phyloP scores from a whole-genome alignment of 2,888 invertebrate genomes.

The Philonicus albiceps region DNA sequence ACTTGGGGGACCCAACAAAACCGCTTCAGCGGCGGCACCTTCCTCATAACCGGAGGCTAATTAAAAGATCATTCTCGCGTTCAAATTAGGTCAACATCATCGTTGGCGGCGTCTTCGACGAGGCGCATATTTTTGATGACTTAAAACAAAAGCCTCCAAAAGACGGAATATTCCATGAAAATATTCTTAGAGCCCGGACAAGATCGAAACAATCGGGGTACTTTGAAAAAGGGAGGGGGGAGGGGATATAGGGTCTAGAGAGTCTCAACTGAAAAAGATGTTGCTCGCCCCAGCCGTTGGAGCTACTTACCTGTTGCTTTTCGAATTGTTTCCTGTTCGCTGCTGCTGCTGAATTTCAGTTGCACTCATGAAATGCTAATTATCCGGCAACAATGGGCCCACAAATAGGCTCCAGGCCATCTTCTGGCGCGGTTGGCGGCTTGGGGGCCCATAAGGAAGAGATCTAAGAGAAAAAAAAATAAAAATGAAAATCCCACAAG shows the following conservation, averaged over 20 bases:
- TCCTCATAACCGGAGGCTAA: background rate
- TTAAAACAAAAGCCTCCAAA: background rate
- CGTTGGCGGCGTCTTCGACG: background rate
- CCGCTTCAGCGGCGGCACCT: background rate
- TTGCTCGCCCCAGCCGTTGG: background rate
- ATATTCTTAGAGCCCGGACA: background rate
- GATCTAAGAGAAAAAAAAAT: constrained; percentile 2
- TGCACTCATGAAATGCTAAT: constrained; percentile 41
- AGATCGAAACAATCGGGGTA: too few relatives aligned
- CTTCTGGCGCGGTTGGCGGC: background rate
- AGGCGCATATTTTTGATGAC: background rate
- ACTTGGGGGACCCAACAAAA: background rate
- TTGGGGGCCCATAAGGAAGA: constrained; percentile 7
- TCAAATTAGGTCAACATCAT: constrained; percentile 13
- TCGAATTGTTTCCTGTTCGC: constrained; percentile 11
- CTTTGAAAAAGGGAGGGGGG: too few relatives aligned
- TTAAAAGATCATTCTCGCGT: constrained; percentile 42
- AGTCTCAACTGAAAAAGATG: background rate
- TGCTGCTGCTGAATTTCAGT: constrained; percentile 10
- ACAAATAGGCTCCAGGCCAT: constrained; percentile 14
- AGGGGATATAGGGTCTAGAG: too few relatives aligned
- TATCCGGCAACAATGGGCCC: constrained; percentile 25
- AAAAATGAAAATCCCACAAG: constrained; percentile 29
- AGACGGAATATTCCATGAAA: background rate
- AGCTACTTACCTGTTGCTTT: constrained; percentile 5